A percentile compares a stretch with the other conserved stretches of the same genome.
These are phyloP conservation scores for Phalanger gymnotis DNA, from an alignment of 2,797 vertebrate genomes.

Conservation along the genomic window DNA sequence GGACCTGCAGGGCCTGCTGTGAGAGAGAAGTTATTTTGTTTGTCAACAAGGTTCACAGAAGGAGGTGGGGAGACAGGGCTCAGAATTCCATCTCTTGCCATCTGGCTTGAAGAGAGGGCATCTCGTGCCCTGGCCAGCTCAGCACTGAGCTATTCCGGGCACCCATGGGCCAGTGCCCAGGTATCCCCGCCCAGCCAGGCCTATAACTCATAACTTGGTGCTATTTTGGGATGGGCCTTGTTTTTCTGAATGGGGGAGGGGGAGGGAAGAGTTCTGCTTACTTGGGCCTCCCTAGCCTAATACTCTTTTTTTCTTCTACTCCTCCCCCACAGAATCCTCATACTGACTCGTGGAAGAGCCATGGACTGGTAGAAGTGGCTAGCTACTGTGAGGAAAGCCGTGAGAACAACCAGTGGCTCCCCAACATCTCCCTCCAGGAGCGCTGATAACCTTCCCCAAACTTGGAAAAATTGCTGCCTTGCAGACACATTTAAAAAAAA, in stretches of 20 bases:
- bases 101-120: background rate
- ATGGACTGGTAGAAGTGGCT: constrained; percentile 89
- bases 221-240: constrained; percentile 56
- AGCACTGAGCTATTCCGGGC: constrained; percentile 52
- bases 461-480: constrained; percentile 56
- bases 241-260: constrained; percentile 39
- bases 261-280: background rate
- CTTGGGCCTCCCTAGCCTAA: constrained; percentile 29
- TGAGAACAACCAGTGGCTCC: constrained; percentile 93
- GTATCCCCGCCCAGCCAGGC: background rate
- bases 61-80: background rate
- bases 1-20: constrained; percentile 14
- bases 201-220: background rate
- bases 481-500: constrained; percentile 52
- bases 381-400: constrained; percentile 93
- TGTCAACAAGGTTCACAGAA: constrained; percentile 64
- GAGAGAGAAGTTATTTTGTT: constrained; percentile 47
- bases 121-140: constrained; percentile 54
- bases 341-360: constrained; percentile 89
- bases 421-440: constrained; percentile 89
- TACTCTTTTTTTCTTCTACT: accelerated
- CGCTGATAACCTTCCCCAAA: constrained; percentile 84
- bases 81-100: background rate
- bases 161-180: constrained; percentile 54
- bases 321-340: constrained; percentile 86